Base-by-base conservation (phyloP, 2,797 vertebrate species). In the Neopelma chrysocephalum region DNA sequence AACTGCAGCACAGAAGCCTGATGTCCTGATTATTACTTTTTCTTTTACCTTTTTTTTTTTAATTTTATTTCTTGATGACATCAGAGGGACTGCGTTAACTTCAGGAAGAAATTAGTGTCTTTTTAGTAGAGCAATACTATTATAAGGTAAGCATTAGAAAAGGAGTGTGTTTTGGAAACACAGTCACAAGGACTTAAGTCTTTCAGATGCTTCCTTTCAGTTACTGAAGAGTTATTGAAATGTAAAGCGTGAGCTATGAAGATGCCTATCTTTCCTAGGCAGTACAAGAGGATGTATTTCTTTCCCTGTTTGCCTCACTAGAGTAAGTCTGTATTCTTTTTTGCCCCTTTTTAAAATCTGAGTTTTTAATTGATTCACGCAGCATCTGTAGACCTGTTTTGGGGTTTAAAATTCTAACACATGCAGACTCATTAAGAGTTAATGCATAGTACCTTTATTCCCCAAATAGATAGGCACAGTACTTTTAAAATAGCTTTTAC, bases 241-340 rank as follows among this genome's bases (percentile, higher is more conserved):
- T 45, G n/a, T 64, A 40, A 95, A 91, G 48, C 50, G 61, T 50
- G 27, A 80, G 43, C 80, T 96, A 54, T 85, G 62, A 79, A 96
- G 87, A 78, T 72, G 17, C 13, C 6, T 62, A 0, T 56, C n/a
- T 45, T 92, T 22, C 19, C 85, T 29, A 66, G 36, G 20, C 17
- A 70, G 25, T 23, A 53, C 10, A 21, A 82, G 40, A 75, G 40
- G 29, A 45, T 3, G 12, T 47, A 19, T 9, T 72, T 88, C n/a
- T 81, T 91, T 69, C 38, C 53, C 66, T 54, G 5, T 87, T 79
- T 89, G 36, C 23, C n/a, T 87, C 23, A 12, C 21, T 56, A 61
- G 54, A 86, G 60, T 27, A 68, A 69, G 6, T 29, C 25, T 66
- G 9, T 38, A 48, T 53, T 57, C 23, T 56, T 50, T 82, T 90